phyloP scores from a whole-genome alignment of 2,113 vertebrate species.

The Sciurus niger region DNA sequence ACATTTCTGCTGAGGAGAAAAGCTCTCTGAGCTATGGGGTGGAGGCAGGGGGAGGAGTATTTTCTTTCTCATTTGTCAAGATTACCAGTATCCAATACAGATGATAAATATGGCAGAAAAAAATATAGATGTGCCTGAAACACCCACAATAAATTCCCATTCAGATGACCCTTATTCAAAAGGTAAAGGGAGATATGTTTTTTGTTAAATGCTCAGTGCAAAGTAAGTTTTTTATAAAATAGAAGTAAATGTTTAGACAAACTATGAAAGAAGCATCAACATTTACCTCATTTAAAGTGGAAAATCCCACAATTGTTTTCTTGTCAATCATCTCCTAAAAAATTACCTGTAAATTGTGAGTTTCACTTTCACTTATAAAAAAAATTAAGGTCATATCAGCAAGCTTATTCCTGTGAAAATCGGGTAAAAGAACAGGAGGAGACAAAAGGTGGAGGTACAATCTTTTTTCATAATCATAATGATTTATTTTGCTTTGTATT shows the following conservation, averaged over 20 bases:
- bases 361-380: neutral
- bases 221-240: neutral
- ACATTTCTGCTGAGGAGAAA: neutral
- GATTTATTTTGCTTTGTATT: constrained; percentile 17
- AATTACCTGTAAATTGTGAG: neutral
- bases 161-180: neutral
- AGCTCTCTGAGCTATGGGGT: neutral
- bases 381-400: neutral
- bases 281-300: neutral
- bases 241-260: neutral
- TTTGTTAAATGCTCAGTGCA: constrained; percentile 44
- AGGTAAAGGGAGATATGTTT: constrained; percentile 33
- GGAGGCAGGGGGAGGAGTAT: neutral
- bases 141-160: constrained; percentile 12
- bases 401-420: neutral
- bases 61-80: neutral
- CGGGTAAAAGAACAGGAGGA: neutral
- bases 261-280: neutral
- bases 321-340: neutral
- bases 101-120: neutral
- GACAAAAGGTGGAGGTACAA: neutral
- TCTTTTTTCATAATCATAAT: neutral
- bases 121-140: neutral
- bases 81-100: neutral
- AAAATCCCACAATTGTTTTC: constrained; percentile 21